Conservation (phyloP, 2,888 invertebrate genomes). For the Polymixis lichenea region DNA sequence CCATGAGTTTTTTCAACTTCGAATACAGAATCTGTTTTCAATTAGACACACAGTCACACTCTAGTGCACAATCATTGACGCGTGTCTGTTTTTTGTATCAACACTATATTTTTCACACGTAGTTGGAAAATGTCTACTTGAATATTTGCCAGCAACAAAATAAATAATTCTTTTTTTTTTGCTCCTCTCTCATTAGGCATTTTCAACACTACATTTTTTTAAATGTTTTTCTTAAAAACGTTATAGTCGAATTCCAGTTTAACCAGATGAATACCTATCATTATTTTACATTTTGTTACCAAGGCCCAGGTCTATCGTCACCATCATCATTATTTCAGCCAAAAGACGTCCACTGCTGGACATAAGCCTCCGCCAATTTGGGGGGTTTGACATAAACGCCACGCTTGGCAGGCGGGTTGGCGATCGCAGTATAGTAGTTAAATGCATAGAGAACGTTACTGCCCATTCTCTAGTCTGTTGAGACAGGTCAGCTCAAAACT, state of each 20-base stretch:
- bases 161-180: background rate
- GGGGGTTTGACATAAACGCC: too few relatives aligned
- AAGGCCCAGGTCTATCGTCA: too few relatives aligned
- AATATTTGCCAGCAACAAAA: background rate
- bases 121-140: slow-evolving; percentile 11
- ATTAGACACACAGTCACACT: slow-evolving; percentile 35
- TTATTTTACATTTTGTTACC: too few relatives aligned
- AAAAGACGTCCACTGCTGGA: too few relatives aligned
- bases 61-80: background rate
- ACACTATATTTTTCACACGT: slow-evolving; percentile 25
- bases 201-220: background rate
- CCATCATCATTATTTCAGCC: too few relatives aligned
- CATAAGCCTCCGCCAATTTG: too few relatives aligned
- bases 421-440: too few relatives aligned
- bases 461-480: too few relatives aligned
- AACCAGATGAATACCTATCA: too few relatives aligned
- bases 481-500: too few relatives aligned
- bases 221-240: background rate
- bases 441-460: too few relatives aligned
- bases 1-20: background rate
- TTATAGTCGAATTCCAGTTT: background rate
- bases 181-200: background rate
- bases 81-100: slow-evolving; percentile 18
- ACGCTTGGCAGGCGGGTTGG: too few relatives aligned
- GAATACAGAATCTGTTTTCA: slow-evolving; percentile 40